Evolutionary conservation across 2,797 vertebrate species (phyloP).

Genomic region (Phoeniculus purpureus): DNA sequence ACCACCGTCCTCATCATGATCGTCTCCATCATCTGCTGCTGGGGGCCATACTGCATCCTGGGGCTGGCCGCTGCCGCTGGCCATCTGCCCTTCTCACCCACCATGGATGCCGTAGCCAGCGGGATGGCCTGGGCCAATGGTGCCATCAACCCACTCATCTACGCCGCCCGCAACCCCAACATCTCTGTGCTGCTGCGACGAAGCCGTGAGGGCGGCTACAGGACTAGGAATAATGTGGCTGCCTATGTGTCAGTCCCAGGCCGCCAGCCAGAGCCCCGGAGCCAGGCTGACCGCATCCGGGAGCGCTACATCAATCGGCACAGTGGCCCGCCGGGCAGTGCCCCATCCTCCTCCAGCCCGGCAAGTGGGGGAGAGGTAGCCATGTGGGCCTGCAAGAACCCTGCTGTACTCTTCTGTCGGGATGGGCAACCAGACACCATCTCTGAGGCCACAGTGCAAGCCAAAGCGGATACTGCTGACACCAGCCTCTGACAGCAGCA

Average conservation of each 20-base stretch:
- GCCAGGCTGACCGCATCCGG: not conserved
- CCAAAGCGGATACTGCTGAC: slow-evolving; percentile 78
- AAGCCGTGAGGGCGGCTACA: slow-evolving; percentile 90
- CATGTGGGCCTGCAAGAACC: slow-evolving; percentile 95
- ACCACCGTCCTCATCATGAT: slow-evolving; percentile 96
- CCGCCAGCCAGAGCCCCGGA: slow-evolving; percentile 71
- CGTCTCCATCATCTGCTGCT: slow-evolving; percentile 91
- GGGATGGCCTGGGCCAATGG: slow-evolving; percentile 96
- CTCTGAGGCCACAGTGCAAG: slow-evolving; percentile 55
- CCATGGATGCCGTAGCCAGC: slow-evolving; percentile 87
- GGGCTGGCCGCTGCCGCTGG: slow-evolving; percentile 86
- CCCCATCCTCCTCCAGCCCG: slow-evolving; percentile 81
- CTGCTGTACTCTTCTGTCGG: slow-evolving; percentile 89
- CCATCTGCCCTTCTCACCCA: slow-evolving; percentile 83
- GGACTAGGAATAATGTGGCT: slow-evolving; percentile 87
- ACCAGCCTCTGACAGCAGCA: slow-evolving; percentile 83
- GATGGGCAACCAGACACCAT: slow-evolving; percentile 81
- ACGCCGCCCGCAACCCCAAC: slow-evolving; percentile 91
- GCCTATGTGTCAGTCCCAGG: slow-evolving; percentile 79
- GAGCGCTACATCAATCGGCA: slow-evolving; percentile 53
- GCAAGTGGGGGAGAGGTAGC: slow-evolving; percentile 82
- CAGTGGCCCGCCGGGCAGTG: slow-evolving; percentile 70
- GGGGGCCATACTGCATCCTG: slow-evolving; percentile 93
- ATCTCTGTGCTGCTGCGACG: slow-evolving; percentile 89
- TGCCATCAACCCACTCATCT: slow-evolving; percentile 94